Percentiles rank a stretch among this genome's conserved stretches.
Conservation (phyloP, 2,797 vertebrate species). For the Sebastes oblongus region DNA sequence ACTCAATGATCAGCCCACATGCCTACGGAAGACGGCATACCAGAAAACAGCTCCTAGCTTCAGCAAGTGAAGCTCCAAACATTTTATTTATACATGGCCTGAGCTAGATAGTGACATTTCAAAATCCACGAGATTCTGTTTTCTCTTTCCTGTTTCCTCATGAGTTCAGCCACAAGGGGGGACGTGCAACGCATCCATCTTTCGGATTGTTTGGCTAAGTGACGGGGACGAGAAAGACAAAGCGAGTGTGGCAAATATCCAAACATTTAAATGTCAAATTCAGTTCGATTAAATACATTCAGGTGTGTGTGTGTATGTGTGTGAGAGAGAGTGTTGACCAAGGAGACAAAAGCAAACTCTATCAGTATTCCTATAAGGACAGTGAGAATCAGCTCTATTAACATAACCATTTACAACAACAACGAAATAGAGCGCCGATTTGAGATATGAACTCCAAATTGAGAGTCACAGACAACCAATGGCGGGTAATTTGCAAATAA, state of each 20-base stretch:
- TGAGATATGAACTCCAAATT: constrained; percentile 59
- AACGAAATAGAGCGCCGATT: constrained; percentile 19
- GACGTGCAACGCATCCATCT: constrained; percentile 27
- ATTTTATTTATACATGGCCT: background rate
- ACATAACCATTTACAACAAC: constrained; percentile 34
- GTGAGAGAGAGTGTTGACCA: background rate
- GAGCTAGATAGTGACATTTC: background rate
- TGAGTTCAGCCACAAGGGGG: background rate
- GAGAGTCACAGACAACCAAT: constrained; percentile 63
- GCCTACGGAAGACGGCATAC: constrained; percentile 8
- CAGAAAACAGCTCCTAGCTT: constrained; percentile 16
- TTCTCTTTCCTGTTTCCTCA: background rate
- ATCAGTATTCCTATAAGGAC: constrained; percentile 17
- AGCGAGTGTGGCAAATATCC: constrained; percentile 18
- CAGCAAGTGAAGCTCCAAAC: constrained; percentile 4
- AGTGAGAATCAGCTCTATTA: constrained; percentile 40
- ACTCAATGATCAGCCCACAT: constrained; percentile 62
- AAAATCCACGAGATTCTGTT: background rate
- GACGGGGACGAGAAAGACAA: constrained; percentile 10
- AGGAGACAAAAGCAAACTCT: constrained; percentile 20
- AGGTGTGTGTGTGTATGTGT: background rate
- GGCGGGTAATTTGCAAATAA: constrained; percentile 72
- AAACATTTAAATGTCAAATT: constrained; percentile 35
- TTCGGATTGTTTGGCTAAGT: constrained; percentile 31
- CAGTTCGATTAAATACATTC: constrained; percentile 19